Evolutionary conservation across 2,888 invertebrate genomes (phyloP), one percentile per base, ranked within the genome.

Genomic region (Lycaena phlaeas): DNA sequence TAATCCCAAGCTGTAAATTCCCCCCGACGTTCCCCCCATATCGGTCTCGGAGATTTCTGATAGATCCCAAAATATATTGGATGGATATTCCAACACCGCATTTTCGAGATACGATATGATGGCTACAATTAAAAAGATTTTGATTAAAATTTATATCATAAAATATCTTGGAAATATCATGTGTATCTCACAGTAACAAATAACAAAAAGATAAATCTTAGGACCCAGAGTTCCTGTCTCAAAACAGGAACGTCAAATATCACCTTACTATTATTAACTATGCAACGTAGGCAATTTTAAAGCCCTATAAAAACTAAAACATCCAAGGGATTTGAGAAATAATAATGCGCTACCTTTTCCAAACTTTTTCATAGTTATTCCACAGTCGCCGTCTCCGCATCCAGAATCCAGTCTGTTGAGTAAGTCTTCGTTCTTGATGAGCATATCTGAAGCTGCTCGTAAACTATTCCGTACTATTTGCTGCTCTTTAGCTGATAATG

Each of bases 21-120:
- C 94, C 0, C 94, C 94, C 0, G 92, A 90, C 0, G 92, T 90
- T 1, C 95, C 94, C 1, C 93, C 93, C 88, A 94, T 91, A 34
- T 82, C 77, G 11, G 85, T 86, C 60, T 93, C 92, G 0, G 90
- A 88, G 4, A 90, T 76, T 48, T 86, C 85, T 0, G 89, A 87
- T 17, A 88, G 54, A 36, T 84, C 72, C 60, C 75, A 72, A 14
- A 88, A 52, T 5, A 87, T 65, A 9, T 64, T 66, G 0, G 81
- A 74, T 0, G 86, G 82, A 49, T 77, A 61, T 40, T 77, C 56
- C 42, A 73, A 22, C 0, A 68, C 61, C 0, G 72, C 63, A 1
- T 55, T 56, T 44, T 67, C 59, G 28, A 77, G 43, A 48, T 76
- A 78, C 0, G 56, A 50, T 3, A 68, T 50, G 4, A 73, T 60